Percentiles rank a stretch among this genome's conserved stretches.
Conservation (phyloP, 2,888 invertebrate genomes). For the Chromoteleia sp. region DNA sequence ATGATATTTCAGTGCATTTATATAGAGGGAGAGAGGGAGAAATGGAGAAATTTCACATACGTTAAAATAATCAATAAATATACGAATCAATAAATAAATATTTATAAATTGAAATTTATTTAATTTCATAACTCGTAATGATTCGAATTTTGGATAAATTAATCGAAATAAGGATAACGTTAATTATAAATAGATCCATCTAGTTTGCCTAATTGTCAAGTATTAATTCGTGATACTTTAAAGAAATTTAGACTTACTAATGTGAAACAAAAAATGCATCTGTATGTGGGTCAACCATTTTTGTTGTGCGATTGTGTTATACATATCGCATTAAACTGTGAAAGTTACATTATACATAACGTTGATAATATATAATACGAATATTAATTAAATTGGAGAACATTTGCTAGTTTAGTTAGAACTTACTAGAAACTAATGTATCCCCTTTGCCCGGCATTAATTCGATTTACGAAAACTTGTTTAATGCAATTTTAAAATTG, state of each 20-base stretch:
- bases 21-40: no score
- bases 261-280: not conserved
- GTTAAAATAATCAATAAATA: no score
- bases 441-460: not conserved
- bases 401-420: constrained; percentile 1
- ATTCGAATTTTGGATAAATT: no score
- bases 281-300: constrained; percentile 8
- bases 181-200: no score
- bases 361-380: constrained; percentile 1
- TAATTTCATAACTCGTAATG: no score
- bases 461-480: not conserved
- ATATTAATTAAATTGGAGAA: constrained; percentile 16
- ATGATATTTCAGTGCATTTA: no score
- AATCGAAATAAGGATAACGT: no score
- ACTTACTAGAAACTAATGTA: not conserved
- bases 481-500: constrained; percentile 2
- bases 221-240: no score
- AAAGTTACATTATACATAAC: constrained; percentile 16
- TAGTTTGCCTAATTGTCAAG: no score
- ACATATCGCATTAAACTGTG: constrained; percentile 5
- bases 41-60: no score
- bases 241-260: not conserved
- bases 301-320: constrained; percentile 1
- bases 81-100: no score
- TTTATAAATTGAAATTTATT: no score